Conservation (phyloP, 1,140 invertebrate species). For the Drosophila cardini region DNA sequence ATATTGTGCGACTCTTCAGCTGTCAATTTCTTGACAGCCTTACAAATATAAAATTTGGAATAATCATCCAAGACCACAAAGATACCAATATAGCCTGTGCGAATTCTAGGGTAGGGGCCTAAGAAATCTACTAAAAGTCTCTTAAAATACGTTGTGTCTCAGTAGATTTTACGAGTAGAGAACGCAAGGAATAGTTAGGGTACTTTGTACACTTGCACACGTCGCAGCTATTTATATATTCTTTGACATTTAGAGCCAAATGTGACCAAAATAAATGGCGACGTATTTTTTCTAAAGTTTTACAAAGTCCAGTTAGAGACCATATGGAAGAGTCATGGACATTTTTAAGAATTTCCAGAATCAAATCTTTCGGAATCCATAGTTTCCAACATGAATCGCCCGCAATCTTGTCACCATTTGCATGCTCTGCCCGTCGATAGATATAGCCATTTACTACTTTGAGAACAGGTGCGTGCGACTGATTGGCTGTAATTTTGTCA, state of each 20-base stretch:
- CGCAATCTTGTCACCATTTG: background rate
- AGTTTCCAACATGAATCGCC: conserved; percentile 17
- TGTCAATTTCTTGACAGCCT: too few relatives aligned
- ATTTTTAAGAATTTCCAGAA: background rate
- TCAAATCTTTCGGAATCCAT: conserved; percentile 6
- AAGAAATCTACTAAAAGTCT: conserved; percentile 15
- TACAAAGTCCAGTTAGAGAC: background rate
- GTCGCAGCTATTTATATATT: background rate
- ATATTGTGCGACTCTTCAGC: background rate
- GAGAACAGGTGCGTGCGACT: too few relatives aligned
- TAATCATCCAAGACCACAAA: too few relatives aligned
- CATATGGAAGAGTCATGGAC: background rate
- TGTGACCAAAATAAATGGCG: conserved; percentile 7
- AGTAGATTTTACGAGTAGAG: conserved; percentile 22
- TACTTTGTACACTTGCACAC: conserved; percentile 25
- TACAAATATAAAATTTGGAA: too few relatives aligned
- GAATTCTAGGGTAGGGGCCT: too few relatives aligned
- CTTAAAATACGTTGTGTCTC: conserved; percentile 31
- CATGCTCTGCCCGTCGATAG: conserved; percentile 1
- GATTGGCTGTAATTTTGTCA: too few relatives aligned
- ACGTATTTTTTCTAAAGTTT: conserved; percentile 10
- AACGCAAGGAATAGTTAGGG: conserved; percentile 20
- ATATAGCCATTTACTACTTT: background rate
- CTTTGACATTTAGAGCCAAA: background rate
- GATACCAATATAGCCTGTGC: too few relatives aligned